A percentile compares a stretch with the other conserved stretches of the same genome.
These are phyloP conservation scores for Centropus unirufus DNA, from an alignment of 2,113 vertebrate genomes.

Conservation along the genomic window DNA sequence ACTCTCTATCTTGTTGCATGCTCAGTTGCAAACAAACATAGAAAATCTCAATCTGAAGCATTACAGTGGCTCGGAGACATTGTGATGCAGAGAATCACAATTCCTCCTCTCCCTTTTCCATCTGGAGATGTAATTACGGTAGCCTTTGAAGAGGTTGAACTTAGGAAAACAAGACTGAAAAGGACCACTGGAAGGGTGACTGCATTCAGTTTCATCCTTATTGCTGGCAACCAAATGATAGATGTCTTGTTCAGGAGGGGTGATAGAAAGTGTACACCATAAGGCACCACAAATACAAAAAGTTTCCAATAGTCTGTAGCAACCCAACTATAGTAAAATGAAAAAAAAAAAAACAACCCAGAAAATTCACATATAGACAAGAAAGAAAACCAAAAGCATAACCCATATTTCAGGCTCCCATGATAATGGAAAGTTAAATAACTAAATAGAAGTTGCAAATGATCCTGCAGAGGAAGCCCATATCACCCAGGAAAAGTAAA, in stretches of 20 bases:
- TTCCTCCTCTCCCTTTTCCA: not conserved
- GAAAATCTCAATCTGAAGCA: not conserved
- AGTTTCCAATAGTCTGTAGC: not conserved
- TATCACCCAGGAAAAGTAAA: not conserved
- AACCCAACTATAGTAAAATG: not conserved
- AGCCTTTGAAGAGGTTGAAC: not conserved
- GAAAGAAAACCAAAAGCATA: not conserved
- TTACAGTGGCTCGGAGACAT: not conserved
- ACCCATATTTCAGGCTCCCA: not conserved
- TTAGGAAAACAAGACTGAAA: not conserved
- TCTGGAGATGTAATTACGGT: not conserved
- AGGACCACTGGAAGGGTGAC: not conserved
- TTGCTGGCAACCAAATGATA: not conserved
- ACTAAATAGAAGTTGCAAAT: not conserved
- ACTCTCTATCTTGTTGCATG: not conserved
- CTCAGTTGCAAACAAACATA: not conserved
- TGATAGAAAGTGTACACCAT: not conserved
- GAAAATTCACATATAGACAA: not conserved
- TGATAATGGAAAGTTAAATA: not conserved
- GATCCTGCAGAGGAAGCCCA: not conserved
- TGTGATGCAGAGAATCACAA: not conserved
- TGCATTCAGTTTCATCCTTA: not conserved
- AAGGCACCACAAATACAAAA: not conserved
- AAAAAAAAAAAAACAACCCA: not conserved
- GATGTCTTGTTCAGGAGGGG: not conserved